Evolutionary conservation across 2,797 vertebrate species (phyloP).

Genomic region (Mallotus villosus): DNA sequence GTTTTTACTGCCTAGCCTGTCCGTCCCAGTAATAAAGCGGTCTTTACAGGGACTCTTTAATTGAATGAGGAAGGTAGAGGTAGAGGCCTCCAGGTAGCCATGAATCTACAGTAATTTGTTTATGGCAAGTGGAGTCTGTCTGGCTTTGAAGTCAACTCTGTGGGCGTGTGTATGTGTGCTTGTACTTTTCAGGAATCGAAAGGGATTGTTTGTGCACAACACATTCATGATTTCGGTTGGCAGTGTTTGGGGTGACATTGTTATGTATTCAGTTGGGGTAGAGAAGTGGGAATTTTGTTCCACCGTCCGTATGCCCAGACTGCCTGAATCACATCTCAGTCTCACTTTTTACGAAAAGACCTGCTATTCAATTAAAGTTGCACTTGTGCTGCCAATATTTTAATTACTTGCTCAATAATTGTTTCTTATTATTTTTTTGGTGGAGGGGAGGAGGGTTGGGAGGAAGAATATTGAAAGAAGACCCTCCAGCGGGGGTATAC

Average conservation of each 20-base stretch:
- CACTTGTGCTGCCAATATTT: conserved; percentile 74
- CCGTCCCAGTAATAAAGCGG: conserved; percentile 65
- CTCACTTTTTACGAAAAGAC: conserved; percentile 34
- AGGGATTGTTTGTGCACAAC: conserved; percentile 36
- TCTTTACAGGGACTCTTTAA: conserved; percentile 68
- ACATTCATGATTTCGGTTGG: conserved; percentile 36
- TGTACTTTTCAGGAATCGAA: conserved; percentile 23
- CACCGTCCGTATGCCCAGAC: conserved; percentile 1
- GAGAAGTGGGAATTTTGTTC: conserved; percentile 18
- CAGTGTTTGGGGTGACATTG: conserved; percentile 52
- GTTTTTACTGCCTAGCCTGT: conserved; percentile 56
- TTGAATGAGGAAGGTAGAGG: conserved; percentile 57
- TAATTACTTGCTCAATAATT: conserved; percentile 79
- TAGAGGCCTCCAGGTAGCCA: conserved; percentile 61
- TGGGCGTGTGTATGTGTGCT: neutral
- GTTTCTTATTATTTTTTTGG: conserved; percentile 61
- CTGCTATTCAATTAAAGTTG: conserved; percentile 75
- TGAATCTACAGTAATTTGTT: conserved; percentile 68
- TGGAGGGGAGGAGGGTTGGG: conserved; percentile 47
- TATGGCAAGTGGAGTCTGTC: conserved; percentile 58
- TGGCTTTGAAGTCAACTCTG: conserved; percentile 44
- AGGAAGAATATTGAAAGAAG: conserved; percentile 23
- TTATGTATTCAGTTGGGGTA: conserved; percentile 34
- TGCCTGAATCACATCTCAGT: neutral
- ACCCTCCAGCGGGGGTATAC: conserved; percentile 20